Evolutionary conservation across 1,140 invertebrate species (phyloP), one percentile per base, ranked within the genome.

Genomic region (Vanessa atalanta): DNA sequence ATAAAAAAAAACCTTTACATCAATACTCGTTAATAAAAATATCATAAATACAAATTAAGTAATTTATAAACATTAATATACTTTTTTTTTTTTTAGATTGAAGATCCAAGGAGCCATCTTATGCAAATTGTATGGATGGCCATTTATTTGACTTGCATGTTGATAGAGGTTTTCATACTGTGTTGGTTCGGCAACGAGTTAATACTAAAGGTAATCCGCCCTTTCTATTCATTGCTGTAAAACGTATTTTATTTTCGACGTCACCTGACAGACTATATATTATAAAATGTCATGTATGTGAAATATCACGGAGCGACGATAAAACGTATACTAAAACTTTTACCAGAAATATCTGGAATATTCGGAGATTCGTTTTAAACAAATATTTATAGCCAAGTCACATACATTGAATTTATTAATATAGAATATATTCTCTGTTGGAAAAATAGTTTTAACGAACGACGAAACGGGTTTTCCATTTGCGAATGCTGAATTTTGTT

Each of bases 171-270:
- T 8, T 93, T 93, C 76, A 93, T 93, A 74, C 77, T 91, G 8
- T 93, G 92, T 78, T 93, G 91, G 92, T 93, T 93, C 70, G 92
- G 92, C 31, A 88, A 93, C 72, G 91, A 93, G 76, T 79, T 93
- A 48, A 93, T 93, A 70, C 83, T 88, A 82, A 93, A 92, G 87
- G 92, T 93, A 73, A 74, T 74, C 53, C 20, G 16, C 64, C 47
- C 68, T 47, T 64, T 26, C 47, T 15, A 68, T 73, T 63, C 31
- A 73, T 68, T 57, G 26, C 26, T 11, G 20, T 67, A 43, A 67
- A 50, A 50, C 68, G 65, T 68, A 47, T 67, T 63, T 73, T 68
- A 20, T 47, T 68, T 57, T 60, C 48, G 16, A 61, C 13, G 53
- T 57, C 1, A 37, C 47, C 48, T 67, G 65, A 23, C 65, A 4